These are phyloP conservation scores for Drosophila ogumai DNA, from an alignment of 1,140 invertebrate genomes.

Conservation along the genomic window DNA sequence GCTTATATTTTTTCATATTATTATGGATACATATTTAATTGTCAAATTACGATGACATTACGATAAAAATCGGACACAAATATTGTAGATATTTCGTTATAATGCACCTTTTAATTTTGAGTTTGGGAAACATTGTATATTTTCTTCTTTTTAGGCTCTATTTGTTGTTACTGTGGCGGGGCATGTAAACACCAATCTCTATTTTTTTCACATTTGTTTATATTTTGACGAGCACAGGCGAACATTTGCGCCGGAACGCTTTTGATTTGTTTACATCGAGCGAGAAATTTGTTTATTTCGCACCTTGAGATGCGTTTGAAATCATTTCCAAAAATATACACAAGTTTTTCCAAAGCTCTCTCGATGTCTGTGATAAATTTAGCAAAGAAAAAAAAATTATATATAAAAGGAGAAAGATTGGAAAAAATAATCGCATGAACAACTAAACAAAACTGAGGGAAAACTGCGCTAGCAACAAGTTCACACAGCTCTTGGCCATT, in stretches of 20 bases:
- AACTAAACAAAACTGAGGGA: slow-evolving; percentile 40
- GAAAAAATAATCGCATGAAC: slow-evolving; percentile 74
- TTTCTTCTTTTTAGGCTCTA: background rate
- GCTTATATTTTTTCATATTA: too few relatives aligned
- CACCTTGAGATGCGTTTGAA: slow-evolving; percentile 81
- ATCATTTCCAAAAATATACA: slow-evolving; percentile 81
- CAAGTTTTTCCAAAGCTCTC: slow-evolving; percentile 35
- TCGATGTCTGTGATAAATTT: slow-evolving; percentile 62
- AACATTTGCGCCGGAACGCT: slow-evolving; percentile 37
- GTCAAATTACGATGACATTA: background rate
- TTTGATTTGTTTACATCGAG: slow-evolving; percentile 76
- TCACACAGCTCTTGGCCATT: slow-evolving; percentile 71
- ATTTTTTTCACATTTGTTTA: slow-evolving; percentile 20
- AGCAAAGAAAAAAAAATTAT: slow-evolving; percentile 51
- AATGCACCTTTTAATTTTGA: background rate
- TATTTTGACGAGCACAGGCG: slow-evolving; percentile 28
- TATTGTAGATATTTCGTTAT: background rate
- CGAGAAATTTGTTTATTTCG: slow-evolving; percentile 71
- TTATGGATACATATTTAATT: too few relatives aligned
- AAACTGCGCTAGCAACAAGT: slow-evolving; percentile 48
- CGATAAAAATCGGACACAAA: background rate
- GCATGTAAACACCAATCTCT: slow-evolving; percentile 12
- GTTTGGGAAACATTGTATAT: background rate
- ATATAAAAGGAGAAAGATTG: slow-evolving; percentile 22
- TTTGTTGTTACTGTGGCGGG: slow-evolving; percentile 35